A percentile compares a stretch with the other conserved stretches of the same genome.
Evolutionary conservation across 2,888 invertebrate species (phyloP).

Genomic region (Eucera pruinosa): DNA sequence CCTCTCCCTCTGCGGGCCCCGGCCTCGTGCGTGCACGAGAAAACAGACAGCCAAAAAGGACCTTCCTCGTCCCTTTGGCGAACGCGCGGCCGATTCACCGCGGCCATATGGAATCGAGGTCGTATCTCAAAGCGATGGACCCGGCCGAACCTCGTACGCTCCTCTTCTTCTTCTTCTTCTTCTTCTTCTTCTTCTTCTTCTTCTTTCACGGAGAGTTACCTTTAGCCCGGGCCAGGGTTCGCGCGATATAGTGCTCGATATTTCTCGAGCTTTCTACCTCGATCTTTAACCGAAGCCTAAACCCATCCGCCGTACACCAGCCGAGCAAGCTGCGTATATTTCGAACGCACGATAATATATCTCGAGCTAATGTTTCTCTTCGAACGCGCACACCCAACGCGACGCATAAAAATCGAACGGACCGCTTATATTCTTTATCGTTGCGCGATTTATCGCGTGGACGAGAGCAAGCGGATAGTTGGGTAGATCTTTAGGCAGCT

Average conservation of each 20-base stretch:
- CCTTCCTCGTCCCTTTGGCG: slow-evolving; percentile 27
- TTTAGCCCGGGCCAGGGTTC: slow-evolving; percentile 15
- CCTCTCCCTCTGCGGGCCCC: not conserved
- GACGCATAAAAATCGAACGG: slow-evolving; percentile 41
- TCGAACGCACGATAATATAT: slow-evolving; percentile 40
- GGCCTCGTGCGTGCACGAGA: not conserved
- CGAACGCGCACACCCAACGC: slow-evolving; percentile 25
- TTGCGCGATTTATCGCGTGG: slow-evolving; percentile 26
- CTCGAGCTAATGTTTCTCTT: slow-evolving; percentile 43
- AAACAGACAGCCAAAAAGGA: slow-evolving; percentile 1
- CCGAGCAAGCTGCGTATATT: slow-evolving; percentile 7
- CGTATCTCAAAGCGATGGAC: slow-evolving; percentile 46
- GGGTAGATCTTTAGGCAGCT: no score
- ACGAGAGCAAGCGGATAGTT: not conserved
- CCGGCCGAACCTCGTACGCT: slow-evolving; percentile 19
- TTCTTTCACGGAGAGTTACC: slow-evolving; percentile 17
- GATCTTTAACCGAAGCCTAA: slow-evolving; percentile 24
- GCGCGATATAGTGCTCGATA: slow-evolving; percentile 45
- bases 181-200: no score
- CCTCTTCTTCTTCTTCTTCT: not conserved
- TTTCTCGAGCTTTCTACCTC: slow-evolving; percentile 28
- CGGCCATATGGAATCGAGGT: slow-evolving; percentile 48
- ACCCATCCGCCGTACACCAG: not conserved
- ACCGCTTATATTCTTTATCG: slow-evolving; percentile 30
- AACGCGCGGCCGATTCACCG: slow-evolving; percentile 33